Percentiles rank a stretch among this genome's conserved stretches.
These are phyloP conservation scores for Microplitis demolitor DNA, from an alignment of 1,140 invertebrate genomes.

Conservation along the genomic window DNA sequence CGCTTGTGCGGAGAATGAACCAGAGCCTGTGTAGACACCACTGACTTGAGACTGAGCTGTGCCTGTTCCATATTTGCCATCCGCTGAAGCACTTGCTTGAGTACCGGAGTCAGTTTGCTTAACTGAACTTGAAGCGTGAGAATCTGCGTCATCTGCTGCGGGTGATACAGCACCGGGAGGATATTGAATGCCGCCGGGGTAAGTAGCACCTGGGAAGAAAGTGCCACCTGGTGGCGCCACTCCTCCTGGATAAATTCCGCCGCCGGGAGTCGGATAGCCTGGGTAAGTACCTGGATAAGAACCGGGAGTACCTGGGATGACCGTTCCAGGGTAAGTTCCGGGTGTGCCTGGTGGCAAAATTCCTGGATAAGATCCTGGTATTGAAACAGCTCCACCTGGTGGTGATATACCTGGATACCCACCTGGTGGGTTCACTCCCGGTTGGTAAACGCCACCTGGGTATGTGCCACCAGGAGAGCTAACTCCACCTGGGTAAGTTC, in stretches of 20 bases:
- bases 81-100: constrained; percentile 73
- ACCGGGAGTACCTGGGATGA: neutral
- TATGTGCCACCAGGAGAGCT: neutral
- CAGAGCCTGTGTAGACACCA: constrained; percentile 75
- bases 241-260: constrained; percentile 5
- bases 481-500: neutral
- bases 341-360: neutral
- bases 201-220: neutral
- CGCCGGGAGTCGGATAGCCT: neutral
- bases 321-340: neutral
- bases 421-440: neutral
- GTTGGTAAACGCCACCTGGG: neutral
- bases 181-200: constrained; percentile 24
- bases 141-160: constrained; percentile 67
- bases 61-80: constrained; percentile 73
- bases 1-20: constrained; percentile 80
- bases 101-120: constrained; percentile 70
- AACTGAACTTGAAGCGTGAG: constrained; percentile 75
- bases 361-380: neutral
- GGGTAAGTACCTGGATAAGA: neutral
- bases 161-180: neutral
- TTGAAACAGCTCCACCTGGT: no score
- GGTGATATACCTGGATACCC: neutral
- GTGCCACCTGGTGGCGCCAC: constrained; percentile 5
- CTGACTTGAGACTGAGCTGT: constrained; percentile 79